These are phyloP conservation scores for Zosterops borbonicus DNA, from an alignment of 2,113 vertebrate species.

Conservation along the genomic window DNA sequence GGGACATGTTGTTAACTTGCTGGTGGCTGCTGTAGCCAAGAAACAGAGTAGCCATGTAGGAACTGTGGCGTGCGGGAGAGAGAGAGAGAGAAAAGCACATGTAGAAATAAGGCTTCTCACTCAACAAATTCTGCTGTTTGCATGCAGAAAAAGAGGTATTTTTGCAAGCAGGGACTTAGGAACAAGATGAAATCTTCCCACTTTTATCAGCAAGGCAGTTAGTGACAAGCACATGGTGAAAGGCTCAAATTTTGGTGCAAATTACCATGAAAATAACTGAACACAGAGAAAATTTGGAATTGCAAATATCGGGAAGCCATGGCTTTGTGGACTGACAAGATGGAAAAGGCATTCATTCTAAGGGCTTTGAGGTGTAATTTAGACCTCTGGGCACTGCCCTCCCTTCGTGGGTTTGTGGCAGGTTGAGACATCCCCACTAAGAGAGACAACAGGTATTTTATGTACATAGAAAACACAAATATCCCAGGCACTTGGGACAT, in stretches of 20 bases:
- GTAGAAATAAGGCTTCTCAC: constrained; percentile 65
- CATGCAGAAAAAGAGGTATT: constrained; percentile 62
- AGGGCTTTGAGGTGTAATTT: neutral
- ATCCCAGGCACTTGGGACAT: neutral
- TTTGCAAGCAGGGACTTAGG: constrained; percentile 57
- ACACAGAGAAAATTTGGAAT: neutral
- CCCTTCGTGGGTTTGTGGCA: neutral
- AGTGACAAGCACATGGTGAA: constrained; percentile 58
- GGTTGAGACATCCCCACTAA: neutral
- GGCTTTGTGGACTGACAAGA: neutral
- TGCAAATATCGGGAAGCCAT: neutral
- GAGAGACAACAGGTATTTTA: neutral
- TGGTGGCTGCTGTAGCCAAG: constrained; percentile 68
- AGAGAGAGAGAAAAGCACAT: constrained; percentile 41
- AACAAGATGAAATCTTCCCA: constrained; percentile 63
- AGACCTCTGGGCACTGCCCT: neutral
- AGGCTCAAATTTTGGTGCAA: constrained; percentile 55
- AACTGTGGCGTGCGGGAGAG: constrained; percentile 45
- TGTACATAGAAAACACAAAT: neutral
- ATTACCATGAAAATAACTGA: constrained; percentile 41
- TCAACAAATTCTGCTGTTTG: constrained; percentile 65
- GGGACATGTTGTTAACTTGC: constrained; percentile 69
- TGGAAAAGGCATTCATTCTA: neutral
- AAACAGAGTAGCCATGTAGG: constrained; percentile 64
- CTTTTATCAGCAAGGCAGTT: constrained; percentile 53